Evolutionary conservation across 1,140 invertebrate genomes (phyloP).

Genomic region (Hypothenemus hampei): DNA sequence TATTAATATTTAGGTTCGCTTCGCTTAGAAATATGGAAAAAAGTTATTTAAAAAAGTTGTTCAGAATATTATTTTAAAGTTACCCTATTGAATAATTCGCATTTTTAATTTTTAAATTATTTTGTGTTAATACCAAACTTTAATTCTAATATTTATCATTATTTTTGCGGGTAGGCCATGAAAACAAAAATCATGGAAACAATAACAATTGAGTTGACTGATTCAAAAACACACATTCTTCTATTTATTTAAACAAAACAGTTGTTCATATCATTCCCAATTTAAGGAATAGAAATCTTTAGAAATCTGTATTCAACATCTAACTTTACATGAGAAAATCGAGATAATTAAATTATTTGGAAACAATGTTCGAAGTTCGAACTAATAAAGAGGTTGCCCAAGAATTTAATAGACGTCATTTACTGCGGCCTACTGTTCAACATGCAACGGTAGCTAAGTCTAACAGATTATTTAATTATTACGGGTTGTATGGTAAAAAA

Average conservation of each 20-base stretch:
- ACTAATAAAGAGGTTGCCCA: not conserved
- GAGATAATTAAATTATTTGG: no score
- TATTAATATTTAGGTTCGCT: no score
- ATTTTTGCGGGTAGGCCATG: not conserved
- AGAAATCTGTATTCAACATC: no score
- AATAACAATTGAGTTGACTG: not conserved
- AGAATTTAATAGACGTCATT: not conserved
- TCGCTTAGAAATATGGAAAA: no score
- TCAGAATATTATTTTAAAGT: no score
- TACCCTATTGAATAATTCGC: not conserved
- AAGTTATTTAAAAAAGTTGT: no score
- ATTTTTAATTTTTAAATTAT: not conserved
- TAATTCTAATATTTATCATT: not conserved
- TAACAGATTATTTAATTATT: not conserved
- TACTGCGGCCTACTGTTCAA: not conserved
- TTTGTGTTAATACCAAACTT: not conserved
- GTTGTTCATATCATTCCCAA: no score
- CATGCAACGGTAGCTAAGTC: not conserved
- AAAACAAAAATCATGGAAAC: not conserved
- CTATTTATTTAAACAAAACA: no score
- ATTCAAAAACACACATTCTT: not conserved
- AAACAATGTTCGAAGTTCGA: not conserved
- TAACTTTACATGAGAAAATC: no score
- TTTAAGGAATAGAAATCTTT: no score
- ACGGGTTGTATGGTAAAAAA: not conserved